Evolutionary conservation across 2,113 vertebrate genomes (phyloP).

Genomic region (Peromyscus maniculatus): DNA sequence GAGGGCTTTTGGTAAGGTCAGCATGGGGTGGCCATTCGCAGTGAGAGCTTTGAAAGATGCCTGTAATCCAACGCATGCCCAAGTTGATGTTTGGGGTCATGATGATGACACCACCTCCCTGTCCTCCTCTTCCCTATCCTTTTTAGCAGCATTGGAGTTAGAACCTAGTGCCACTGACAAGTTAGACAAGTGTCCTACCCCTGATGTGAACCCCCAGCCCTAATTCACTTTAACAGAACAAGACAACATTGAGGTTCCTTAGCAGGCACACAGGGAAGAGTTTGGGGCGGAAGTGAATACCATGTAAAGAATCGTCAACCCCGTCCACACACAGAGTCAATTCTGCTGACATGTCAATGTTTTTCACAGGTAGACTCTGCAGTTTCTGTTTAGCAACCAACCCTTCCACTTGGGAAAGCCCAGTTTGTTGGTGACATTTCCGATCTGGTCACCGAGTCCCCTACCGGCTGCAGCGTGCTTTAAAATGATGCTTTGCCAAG

Average conservation of each 20-base stretch:
- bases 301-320: background rate
- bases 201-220: background rate
- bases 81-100: background rate
- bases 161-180: background rate
- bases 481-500: slow-evolving; percentile 45
- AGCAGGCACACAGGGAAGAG: background rate
- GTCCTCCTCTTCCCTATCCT: background rate
- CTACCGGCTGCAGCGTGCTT: background rate
- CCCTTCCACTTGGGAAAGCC: slow-evolving; percentile 73
- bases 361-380: slow-evolving; percentile 47
- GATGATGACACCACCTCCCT: too few relatives aligned
- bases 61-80: background rate
- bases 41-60: background rate
- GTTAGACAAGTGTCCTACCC: too few relatives aligned
- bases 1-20: background rate
- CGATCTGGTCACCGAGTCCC: slow-evolving; percentile 40
- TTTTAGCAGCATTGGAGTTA: background rate
- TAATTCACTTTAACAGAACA: slow-evolving; percentile 13
- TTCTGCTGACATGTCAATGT: slow-evolving; percentile 62
- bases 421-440: slow-evolving; percentile 59
- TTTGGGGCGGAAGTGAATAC: background rate
- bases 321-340: background rate
- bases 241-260: background rate
- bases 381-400: slow-evolving; percentile 73
- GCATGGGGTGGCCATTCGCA: background rate